Evolutionary conservation across 2,888 invertebrate genomes (phyloP), one percentile per base, ranked within the genome.

Genomic region (Byasa hedistus): DNA sequence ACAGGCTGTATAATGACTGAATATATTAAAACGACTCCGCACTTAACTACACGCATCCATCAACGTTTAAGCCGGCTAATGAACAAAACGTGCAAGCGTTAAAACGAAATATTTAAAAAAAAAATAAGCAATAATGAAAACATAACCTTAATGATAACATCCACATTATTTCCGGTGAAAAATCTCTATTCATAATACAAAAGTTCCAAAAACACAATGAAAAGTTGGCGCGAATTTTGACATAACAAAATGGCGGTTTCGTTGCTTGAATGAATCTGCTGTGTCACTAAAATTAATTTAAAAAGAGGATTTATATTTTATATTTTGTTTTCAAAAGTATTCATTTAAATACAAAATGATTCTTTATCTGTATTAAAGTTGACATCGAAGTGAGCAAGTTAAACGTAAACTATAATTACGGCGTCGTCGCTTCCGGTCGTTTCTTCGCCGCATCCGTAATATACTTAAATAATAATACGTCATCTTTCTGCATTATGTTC

Each of bases 1-100:
- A 62, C 56, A 54, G 60, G 19, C 48, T n/a, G 61, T 57, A 58
- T 66, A 66, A 59, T 63, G 58, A 59, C 27, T 58, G 22, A 59
- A 48, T 58, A 39, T 24, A 51, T 65, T 55, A 44, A 66, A 66
- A 66, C 32, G 36, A 58, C 55, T 55, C 48, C n/a, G 54, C 56
- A 58, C 55, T 62, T 48, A 62, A 58, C 61, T 52, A 57, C 27
- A 36, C 19, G 23, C 44, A 66, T 66, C 39, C 17, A 61, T 66
- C 65, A 61, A 61, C 32, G 60, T 51, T 60, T 52, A 32, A 56
- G 23, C 17, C 22, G 44, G 57, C 65, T 66, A 66, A 66, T 61
- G 61, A 66, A 23, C 51, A 52, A 66, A 57, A 61, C 65, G 61
- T 57, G 57, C 57, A 39, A 36, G 61, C 60, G 32, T 65, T 57